Percentiles rank a stretch among this genome's conserved stretches.
These are phyloP conservation scores for Oreohelix idahoensis DNA, from an alignment of 1,140 invertebrate genomes.

Conservation along the genomic window DNA sequence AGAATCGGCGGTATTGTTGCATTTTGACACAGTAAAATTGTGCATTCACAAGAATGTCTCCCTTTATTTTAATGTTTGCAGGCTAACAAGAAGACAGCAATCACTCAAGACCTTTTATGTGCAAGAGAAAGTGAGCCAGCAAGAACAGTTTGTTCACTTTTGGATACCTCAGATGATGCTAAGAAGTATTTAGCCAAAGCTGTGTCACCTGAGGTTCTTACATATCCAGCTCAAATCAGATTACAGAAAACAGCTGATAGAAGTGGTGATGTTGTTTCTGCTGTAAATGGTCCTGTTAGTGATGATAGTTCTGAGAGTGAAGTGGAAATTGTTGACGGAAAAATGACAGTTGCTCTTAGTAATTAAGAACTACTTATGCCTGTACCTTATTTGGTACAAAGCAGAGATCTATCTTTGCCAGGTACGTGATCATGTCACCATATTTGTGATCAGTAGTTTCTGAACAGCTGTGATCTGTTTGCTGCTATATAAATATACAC, in stretches of 20 bases:
- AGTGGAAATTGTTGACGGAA: background rate
- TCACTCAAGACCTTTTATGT: constrained; percentile 81
- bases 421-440: too few species aligned
- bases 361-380: constrained; percentile 5
- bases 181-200: background rate
- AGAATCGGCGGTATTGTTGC: too few species aligned
- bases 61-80: constrained; percentile 56
- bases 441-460: too few species aligned
- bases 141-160: constrained; percentile 43
- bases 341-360: background rate
- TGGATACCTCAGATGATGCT: constrained; percentile 54
- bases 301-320: background rate
- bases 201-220: background rate
- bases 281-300: background rate
- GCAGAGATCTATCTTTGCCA: constrained; percentile 11
- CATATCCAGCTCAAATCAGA: background rate
- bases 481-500: too few species aligned
- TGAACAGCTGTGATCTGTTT: too few species aligned
- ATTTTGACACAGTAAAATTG: too few species aligned
- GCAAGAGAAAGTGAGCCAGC: constrained; percentile 62
- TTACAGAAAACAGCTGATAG: background rate
- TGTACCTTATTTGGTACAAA: background rate
- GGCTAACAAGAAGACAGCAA: constrained; percentile 79
- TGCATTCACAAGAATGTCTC: too few species aligned
- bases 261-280: background rate